phyloP scores from a whole-genome alignment of 92 coral and sea anemone species.

The Chrysogorgia sp. region DNA sequence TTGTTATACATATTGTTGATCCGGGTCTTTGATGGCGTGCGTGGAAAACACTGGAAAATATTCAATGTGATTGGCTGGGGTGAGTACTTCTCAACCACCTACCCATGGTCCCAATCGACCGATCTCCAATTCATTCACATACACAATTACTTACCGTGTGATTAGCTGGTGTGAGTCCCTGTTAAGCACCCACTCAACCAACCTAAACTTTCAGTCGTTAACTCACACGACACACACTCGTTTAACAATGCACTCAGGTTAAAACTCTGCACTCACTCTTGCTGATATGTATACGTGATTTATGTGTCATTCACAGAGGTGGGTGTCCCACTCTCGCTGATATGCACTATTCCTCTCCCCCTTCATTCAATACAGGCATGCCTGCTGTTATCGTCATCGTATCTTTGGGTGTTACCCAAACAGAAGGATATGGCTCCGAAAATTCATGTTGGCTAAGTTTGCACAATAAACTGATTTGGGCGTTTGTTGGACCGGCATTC shows the following conservation, averaged over 20 bases:
- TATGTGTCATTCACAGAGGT: neutral
- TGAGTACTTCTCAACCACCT: slow-evolving; percentile 20
- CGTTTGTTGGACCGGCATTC: slow-evolving; percentile 86
- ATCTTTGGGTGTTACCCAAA: slow-evolving; percentile 76
- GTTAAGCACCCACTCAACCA: too few relatives aligned
- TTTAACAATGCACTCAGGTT: too few relatives aligned
- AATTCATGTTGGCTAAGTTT: slow-evolving; percentile 77
- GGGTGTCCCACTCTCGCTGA: neutral
- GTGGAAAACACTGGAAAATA: slow-evolving; percentile 42
- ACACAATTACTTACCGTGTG: too few relatives aligned
- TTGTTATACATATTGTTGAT: slow-evolving; percentile 63
- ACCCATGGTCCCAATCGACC: neutral
- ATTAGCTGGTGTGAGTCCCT: too few relatives aligned
- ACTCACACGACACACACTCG: too few relatives aligned
- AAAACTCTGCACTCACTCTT: too few relatives aligned
- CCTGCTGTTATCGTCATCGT: slow-evolving; percentile 62
- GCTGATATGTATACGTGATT: too few relatives aligned
- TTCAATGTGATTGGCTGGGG: slow-evolving; percentile 75
- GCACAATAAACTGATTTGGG: slow-evolving; percentile 81
- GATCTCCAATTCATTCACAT: too few relatives aligned
- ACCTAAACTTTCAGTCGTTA: too few relatives aligned
- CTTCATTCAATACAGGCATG: slow-evolving; percentile 42
- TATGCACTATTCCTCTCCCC: neutral
- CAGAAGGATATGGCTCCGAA: slow-evolving; percentile 68
- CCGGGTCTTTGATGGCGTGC: slow-evolving; percentile 53